Base-by-base conservation (phyloP, 2,113 vertebrate genomes). In the Hippopotamus amphibius region DNA sequence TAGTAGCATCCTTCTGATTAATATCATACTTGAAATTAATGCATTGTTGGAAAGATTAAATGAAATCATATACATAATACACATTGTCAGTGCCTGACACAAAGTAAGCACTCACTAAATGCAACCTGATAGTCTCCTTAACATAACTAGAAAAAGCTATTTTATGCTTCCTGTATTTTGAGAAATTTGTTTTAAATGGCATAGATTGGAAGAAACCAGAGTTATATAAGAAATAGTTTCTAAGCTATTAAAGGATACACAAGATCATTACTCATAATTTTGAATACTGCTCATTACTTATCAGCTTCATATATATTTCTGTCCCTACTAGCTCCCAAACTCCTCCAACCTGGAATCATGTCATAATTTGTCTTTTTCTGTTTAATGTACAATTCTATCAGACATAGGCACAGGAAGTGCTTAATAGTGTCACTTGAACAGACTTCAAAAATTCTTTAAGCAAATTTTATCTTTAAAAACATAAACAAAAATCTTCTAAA, bases 381-480 rank as follows among this genome's bases (percentile, higher is more conserved):
- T 37, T 93, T 88, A 80, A 66, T 68, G 7, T 81, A 48, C 12
- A 71, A 55, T 43, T 41, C 24, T 65, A 53, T 55, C 30, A 74
- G 22, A 68, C 11, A 84, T 11, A 91, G 5, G 41, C n/a, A 48
- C 22, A 79, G 46, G 82, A 37, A 63, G 26, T 46, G 13, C 19
- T 80, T 90, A 46, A 93, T 59, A 79, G 28, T 33, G 26, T 43
- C n/a, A 41, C 3, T 83, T 79, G 53, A 81, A 93, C 5, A 93
- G 48, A 93, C 2, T 72, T 93, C 76, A 84, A 68, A 50, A 94
- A 88, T 85, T 84, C 6, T 88, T 92, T 55, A 88, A 92, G 61
- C 9, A 74, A 61, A 55, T 17, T 37, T 84, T 74, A 57, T 65
- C 65, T 95, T 55, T 55, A 43, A 33, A 74, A 93, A 90, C 57